These are phyloP conservation scores for Automeris io DNA, from an alignment of 2,888 invertebrate species.

Conservation along the genomic window DNA sequence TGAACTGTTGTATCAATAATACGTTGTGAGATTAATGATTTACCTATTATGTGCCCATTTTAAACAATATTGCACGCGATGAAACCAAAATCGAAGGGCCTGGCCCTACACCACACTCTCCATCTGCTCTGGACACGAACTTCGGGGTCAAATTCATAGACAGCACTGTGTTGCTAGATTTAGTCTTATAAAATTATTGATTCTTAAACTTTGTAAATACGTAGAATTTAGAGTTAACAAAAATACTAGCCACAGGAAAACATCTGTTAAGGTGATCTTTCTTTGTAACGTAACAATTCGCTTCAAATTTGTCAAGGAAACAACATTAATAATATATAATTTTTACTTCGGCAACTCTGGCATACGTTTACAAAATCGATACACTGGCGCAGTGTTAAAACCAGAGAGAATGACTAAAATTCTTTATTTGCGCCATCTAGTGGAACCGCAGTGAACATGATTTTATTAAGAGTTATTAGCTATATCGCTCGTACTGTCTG, in stretches of 20 bases:
- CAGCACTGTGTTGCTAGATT: constrained; percentile 61
- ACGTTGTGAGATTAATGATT: constrained; percentile 39
- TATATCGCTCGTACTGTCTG: no score
- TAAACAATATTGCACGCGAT: constrained; percentile 63
- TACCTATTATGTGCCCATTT: constrained; percentile 78
- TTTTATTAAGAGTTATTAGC: neutral
- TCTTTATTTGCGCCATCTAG: constrained; percentile 51
- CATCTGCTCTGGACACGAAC: constrained; percentile 73
- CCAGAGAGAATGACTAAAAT: constrained; percentile 41
- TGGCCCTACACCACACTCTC: constrained; percentile 71
- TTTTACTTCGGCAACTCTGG: constrained; percentile 35
- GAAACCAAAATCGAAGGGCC: constrained; percentile 72
- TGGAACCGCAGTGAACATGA: constrained; percentile 6
- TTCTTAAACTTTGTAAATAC: constrained; percentile 7
- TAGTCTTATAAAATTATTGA: constrained; percentile 14
- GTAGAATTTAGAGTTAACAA: constrained; percentile 1
- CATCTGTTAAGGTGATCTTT: neutral
- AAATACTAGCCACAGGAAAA: neutral
- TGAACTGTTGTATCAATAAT: constrained; percentile 13
- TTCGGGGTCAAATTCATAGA: constrained; percentile 78
- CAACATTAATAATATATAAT: neutral
- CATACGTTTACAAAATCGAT: constrained; percentile 57
- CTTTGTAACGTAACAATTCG: neutral
- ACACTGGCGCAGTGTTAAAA: constrained; percentile 66
- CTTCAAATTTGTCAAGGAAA: neutral